Conservation (phyloP, 2,888 invertebrate genomes). For the Pterobdella sp. region DNA sequence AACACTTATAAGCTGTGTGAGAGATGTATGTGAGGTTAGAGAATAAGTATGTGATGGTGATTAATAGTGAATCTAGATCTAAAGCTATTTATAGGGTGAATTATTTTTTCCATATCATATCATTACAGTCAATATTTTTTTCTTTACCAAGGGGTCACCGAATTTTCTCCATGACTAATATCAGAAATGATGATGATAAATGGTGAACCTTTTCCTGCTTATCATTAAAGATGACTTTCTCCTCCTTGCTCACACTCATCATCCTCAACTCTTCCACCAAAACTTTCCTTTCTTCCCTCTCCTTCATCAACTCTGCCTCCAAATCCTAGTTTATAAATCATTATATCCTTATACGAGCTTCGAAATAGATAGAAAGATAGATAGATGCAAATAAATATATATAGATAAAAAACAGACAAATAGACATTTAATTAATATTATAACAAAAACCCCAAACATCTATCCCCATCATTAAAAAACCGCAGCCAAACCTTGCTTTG, state of each 20-base stretch:
- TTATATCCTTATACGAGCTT: background rate
- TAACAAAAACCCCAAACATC: background rate
- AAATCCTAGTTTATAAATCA: constrained; percentile 44
- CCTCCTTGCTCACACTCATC: background rate
- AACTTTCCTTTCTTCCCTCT: background rate
- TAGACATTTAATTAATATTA: background rate
- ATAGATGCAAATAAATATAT: no score
- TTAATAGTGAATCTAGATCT: no score
- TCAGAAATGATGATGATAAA: background rate
- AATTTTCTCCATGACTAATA: no score
- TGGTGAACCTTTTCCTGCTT: constrained; percentile 3
- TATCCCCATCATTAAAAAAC: constrained; percentile 13
- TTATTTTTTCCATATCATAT: no score
- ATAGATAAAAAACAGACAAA: background rate
- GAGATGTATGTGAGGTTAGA: no score
- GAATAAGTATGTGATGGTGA: no score
- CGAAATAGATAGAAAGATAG: background rate
- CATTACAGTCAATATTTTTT: no score
- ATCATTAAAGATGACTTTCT: background rate
- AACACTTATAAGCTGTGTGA: no score
- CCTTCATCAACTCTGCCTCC: constrained; percentile 42
- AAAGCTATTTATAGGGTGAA: no score
- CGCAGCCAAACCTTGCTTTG: background rate
- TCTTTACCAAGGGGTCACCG: no score
- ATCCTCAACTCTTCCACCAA: background rate